Base-by-base conservation (phyloP, 2,888 invertebrate species). In the Eudasyphora cyanicolor region DNA sequence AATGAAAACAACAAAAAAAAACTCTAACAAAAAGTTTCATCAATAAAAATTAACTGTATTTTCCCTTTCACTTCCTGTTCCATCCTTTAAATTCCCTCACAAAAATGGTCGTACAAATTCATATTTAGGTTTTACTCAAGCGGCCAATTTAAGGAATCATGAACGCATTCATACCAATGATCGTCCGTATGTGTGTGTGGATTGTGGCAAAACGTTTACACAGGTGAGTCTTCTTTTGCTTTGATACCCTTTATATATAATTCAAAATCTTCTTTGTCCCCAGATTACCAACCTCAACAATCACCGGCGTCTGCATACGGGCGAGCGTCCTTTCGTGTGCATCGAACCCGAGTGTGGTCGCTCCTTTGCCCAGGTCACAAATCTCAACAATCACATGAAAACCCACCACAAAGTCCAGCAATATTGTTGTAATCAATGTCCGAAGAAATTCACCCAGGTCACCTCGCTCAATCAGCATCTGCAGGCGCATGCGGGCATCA, bases 351-450 rank as follows among this genome's bases (percentile, higher is more conserved):
- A 92, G 82, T 92, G 92, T 85, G 92, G 92, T 27, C 89, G 92
- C 76, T 92, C 92, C 38, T 92, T 92, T 88, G 92, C 92, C 19
- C 92, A 92, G 89, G 92, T 92, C 70, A 92, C 92, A 86, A 92
- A 92, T 87, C 87, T 92, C 12, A 92, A 92, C 86, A 92, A 92
- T 86, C 92, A 92, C 86, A 92, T 92, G 92, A 92, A 92, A 86
- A 92, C 92, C 69, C 92, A 92, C 86, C 92, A 92, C 79, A 92
- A 92, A 88, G 92, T 92, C 67, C 92, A 92, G 82, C 92, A 92
- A 85, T 92, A 92, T 79, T 92, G 92, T 84, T 92, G 92, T 86
- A 92, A 92, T 88, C 92, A 92, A 75, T 92, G 92, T 86, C 92
- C 92, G 84, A 91, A 92, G 83, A 92, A 92, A 85, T 92, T 92